A percentile compares a stretch with the other conserved stretches of the same genome.
phyloP scores from a whole-genome alignment of 23 tunicate genomes.

The Halocynthia roretzi region DNA sequence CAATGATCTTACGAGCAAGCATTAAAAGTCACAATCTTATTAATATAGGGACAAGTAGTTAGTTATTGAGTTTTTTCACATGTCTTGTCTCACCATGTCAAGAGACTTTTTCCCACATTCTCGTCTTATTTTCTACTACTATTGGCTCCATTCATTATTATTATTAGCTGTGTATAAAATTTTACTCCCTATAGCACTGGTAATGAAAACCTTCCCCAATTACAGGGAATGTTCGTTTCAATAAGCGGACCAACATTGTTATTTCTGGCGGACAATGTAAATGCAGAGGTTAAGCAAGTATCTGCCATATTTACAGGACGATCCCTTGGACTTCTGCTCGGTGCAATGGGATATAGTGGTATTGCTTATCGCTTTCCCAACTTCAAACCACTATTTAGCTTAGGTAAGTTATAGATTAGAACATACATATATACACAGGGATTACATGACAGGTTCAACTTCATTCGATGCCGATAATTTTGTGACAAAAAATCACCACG shows the following conservation, averaged over 20 bases:
- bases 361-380: conserved; percentile 18
- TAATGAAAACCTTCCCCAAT: neutral
- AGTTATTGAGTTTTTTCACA: no score
- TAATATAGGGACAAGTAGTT: no score
- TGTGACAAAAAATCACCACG: no score
- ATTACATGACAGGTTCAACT: no score
- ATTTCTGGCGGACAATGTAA: conserved; percentile 68
- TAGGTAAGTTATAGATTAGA: conserved; percentile 12
- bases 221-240: conserved; percentile 18
- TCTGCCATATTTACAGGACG: conserved; percentile 83
- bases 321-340: conserved; percentile 69
- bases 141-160: neutral
- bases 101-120: no score
- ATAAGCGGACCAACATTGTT: conserved; percentile 41
- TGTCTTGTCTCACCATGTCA: no score
- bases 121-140: no score
- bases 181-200: neutral
- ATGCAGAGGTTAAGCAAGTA: conserved; percentile 53
- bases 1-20: no score
- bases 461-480: no score
- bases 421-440: no score
- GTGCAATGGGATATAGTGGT: conserved; percentile 41
- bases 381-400: conserved; percentile 6
- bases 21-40: no score
- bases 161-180: no score